These are phyloP conservation scores for Nomada goodeniana DNA, from an alignment of 2,888 invertebrate species.

Conservation along the genomic window DNA sequence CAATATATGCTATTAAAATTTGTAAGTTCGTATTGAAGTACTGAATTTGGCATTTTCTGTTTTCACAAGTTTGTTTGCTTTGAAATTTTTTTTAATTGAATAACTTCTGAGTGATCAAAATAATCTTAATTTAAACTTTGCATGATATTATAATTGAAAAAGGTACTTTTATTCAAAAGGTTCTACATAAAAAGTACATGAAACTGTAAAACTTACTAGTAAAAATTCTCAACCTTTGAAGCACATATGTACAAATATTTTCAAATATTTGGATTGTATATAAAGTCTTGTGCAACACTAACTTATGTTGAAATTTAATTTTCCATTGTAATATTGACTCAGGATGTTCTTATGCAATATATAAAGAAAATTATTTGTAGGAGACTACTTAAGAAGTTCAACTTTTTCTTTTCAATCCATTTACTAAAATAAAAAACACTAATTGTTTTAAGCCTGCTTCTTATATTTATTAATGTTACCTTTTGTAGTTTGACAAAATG, in stretches of 20 bases:
- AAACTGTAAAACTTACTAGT: neutral
- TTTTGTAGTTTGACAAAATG: slow-evolving; percentile 14
- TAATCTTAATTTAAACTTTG: slow-evolving; percentile 1
- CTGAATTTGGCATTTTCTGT: neutral
- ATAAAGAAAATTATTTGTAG: slow-evolving; percentile 34
- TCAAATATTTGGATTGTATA: slow-evolving; percentile 10
- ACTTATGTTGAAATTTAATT: slow-evolving; percentile 26
- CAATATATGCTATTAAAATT: neutral
- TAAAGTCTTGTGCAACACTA: slow-evolving; percentile 8
- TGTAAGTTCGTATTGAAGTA: neutral
- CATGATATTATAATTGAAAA: slow-evolving; percentile 8
- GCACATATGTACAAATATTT: slow-evolving; percentile 67
- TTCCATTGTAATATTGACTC: neutral
- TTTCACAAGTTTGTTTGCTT: neutral
- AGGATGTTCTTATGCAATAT: slow-evolving; percentile 19
- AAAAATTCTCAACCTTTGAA: slow-evolving; percentile 60
- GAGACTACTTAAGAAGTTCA: slow-evolving; percentile 70
- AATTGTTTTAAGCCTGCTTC: slow-evolving; percentile 23
- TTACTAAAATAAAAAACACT: slow-evolving; percentile 15
- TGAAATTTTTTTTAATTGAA: neutral
- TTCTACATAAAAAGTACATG: too few species aligned
- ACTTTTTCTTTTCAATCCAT: slow-evolving; percentile 24
- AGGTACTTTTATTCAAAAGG: neutral
- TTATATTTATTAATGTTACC: slow-evolving; percentile 27
- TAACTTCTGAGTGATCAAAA: neutral